phyloP scores from a whole-genome alignment of 1,140 invertebrate genomes.

The Sitophilus oryzae region DNA sequence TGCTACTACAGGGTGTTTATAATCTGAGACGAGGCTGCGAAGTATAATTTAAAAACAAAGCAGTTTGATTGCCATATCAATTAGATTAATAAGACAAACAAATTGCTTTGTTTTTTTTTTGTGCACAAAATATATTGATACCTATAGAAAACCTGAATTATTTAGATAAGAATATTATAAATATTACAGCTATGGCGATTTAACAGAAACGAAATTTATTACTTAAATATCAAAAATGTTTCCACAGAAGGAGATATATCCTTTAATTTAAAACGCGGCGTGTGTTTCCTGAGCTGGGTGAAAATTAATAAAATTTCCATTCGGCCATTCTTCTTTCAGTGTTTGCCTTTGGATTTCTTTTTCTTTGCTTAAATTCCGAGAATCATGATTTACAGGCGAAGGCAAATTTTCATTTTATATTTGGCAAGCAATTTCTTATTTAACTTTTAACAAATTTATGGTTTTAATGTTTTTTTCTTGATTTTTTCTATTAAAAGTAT shows the following conservation, averaged over 20 bases:
- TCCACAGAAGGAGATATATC: neutral
- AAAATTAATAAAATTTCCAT: slow-evolving; percentile 12
- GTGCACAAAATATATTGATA: too few species aligned
- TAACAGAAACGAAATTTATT: neutral
- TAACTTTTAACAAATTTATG: slow-evolving; percentile 13
- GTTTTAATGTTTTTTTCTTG: too few species aligned
- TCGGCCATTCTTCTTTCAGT: slow-evolving; percentile 1
- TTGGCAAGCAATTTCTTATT: slow-evolving; percentile 17
- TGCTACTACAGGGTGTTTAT: too few species aligned
- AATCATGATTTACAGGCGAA: slow-evolving; percentile 10
- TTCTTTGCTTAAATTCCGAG: slow-evolving; percentile 3
- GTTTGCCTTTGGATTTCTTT: slow-evolving; percentile 12
- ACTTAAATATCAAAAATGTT: neutral
- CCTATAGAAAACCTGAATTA: too few species aligned
- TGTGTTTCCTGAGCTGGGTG: neutral
- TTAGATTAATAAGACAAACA: too few species aligned
- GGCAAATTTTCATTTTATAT: slow-evolving; percentile 16
- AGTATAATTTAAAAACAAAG: too few species aligned
- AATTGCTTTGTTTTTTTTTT: too few species aligned
- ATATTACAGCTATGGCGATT: too few species aligned
- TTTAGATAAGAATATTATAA: too few species aligned
- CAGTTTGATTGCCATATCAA: too few species aligned
- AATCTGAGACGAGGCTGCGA: too few species aligned
- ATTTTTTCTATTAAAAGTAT: too few species aligned
- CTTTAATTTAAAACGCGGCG: neutral